Evolutionary conservation across 2,888 invertebrate species (phyloP), one percentile per base, ranked within the genome.

Genomic region (Pollenia amentaria): DNA sequence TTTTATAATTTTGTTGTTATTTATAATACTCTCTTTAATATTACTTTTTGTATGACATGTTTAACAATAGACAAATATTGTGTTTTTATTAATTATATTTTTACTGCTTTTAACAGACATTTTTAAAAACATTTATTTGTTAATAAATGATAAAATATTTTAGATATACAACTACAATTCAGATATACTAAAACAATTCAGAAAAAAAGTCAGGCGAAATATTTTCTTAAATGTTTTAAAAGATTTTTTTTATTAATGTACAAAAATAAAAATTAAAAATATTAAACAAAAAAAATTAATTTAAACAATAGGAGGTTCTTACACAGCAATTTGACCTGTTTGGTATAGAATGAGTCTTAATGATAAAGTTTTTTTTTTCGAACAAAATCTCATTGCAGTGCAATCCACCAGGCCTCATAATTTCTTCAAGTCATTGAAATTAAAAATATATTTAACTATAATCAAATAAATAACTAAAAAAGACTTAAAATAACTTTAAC

Each of bases 381-480:
- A 6, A 29, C 29, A 29, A 29, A 14, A 21, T 69, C n/a, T 18
- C 10, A 73, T 60, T 51, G 7, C 48, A 67, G 67, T 42, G 48
- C 40, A 60, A 21, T 42, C 55, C 18, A 9, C 48, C 51, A 67
- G 84, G 84, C 65, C 65, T 84, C 78, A 73, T 73, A 29, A 51
- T 72, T 57, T 78, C 16, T 65, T 72, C 16, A 70, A 70, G 70
- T 75, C 42, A 46, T 76, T 82, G 16, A 80, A 48, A 38, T 64
- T 38, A 65, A 70, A 79, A 69, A 48, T 51, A 82, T 76, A 85
- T 46, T 69, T 78, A 83, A 76, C 70, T 86, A 83, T 48, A 79
- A 18, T 57, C 55, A 78, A 86, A 86, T 83, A 70, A 86, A 86
- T 86, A 83, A 83, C 29, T 78, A 70, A 78, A 75, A 78, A 85